Percentiles rank a stretch among this genome's conserved stretches.
These are phyloP conservation scores for Opisthocomus hoazin DNA, from an alignment of 2,113 vertebrate genomes.

Conservation along the genomic window DNA sequence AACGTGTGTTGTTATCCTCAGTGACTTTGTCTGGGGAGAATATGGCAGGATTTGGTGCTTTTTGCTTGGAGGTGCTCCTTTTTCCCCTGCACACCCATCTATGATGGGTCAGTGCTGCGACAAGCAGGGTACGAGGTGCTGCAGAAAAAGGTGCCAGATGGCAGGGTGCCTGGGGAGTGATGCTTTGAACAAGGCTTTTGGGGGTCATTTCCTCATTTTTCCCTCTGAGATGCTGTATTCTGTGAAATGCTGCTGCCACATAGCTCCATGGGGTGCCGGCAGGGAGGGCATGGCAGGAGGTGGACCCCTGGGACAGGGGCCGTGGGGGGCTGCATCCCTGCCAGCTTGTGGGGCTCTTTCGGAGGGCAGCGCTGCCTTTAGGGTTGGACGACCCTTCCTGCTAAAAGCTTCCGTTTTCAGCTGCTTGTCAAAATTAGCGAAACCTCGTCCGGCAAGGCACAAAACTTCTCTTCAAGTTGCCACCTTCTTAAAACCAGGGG, in stretches of 20 bases:
- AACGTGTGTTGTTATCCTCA: not conserved
- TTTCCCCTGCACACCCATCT: not conserved
- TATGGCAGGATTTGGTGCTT: not conserved
- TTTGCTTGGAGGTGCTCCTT: not conserved
- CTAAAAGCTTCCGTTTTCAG: not conserved
- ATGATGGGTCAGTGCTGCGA: not conserved
- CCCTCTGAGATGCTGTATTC: not conserved
- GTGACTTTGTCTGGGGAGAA: not conserved
- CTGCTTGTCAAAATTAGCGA: not conserved
- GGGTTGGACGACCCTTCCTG: not conserved
- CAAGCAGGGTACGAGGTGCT: not conserved
- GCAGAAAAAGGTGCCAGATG: not conserved
- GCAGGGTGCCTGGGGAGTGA: not conserved
- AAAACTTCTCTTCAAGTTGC: not conserved
- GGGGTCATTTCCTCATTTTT: not conserved
- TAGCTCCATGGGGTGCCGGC: not conserved
- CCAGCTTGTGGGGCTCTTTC: not conserved
- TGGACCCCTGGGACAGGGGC: accelerated
- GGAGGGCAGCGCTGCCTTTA: not conserved
- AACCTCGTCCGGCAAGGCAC: not conserved
- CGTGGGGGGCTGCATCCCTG: not conserved
- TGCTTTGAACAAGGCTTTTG: not conserved
- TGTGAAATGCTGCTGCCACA: not conserved
- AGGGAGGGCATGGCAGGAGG: not conserved
- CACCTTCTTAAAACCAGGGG: not conserved